These are phyloP conservation scores for Brachionus plicatilis DNA, from an alignment of 1,140 invertebrate species.

Conservation along the genomic window DNA sequence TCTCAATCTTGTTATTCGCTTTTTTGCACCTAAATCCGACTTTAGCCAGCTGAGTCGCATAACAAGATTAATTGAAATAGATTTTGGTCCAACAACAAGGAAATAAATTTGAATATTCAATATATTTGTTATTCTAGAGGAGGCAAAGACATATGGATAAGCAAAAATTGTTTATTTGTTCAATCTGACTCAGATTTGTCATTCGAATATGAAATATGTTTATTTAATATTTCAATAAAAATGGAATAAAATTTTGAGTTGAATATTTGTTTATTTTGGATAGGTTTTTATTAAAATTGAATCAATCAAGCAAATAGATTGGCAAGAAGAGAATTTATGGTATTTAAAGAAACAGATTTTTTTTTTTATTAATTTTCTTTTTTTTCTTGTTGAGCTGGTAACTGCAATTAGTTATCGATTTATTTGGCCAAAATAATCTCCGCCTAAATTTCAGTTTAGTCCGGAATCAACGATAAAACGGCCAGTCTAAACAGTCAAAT, in stretches of 20 bases:
- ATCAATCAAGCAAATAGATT: background rate
- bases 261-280: background rate
- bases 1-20: background rate
- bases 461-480: background rate
- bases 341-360: slow-evolving; percentile 25
- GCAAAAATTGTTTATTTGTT: slow-evolving; percentile 26
- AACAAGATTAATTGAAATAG: background rate
- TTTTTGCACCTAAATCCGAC: background rate
- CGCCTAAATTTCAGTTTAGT: background rate
- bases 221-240: slow-evolving; percentile 29
- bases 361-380: background rate
- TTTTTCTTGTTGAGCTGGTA: background rate
- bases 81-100: background rate
- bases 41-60: background rate
- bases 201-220: slow-evolving; percentile 7
- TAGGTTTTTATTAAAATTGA: background rate
- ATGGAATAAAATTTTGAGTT: background rate
- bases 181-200: slow-evolving; percentile 10
- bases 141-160: slow-evolving; percentile 7
- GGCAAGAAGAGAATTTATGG: background rate
- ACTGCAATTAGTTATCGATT: background rate
- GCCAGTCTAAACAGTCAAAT: background rate
- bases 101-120: background rate
- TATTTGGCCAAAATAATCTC: background rate
- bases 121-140: background rate